Evolutionary conservation across 2,113 vertebrate genomes (phyloP).

Genomic region (Anarrhichthys ocellatus): DNA sequence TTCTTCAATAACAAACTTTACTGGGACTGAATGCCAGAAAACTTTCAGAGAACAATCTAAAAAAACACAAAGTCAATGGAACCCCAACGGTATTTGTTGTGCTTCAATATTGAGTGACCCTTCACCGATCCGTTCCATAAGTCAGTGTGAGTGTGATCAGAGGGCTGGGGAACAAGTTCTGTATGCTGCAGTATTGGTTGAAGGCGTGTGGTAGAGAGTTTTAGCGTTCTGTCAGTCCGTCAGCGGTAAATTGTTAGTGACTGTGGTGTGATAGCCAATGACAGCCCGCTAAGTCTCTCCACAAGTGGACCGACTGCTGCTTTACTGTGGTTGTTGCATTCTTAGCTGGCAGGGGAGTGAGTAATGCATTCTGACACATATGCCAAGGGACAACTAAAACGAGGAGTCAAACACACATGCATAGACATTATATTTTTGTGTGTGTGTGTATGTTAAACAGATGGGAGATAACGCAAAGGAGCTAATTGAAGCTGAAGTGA

Average conservation of each 20-base stretch:
- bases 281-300: conserved; percentile 38
- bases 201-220: not conserved
- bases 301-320: conserved; percentile 22
- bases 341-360: conserved; percentile 1
- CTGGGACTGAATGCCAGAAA: not conserved
- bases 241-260: conserved; percentile 27
- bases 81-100: not conserved
- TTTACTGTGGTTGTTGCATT: conserved; percentile 14
- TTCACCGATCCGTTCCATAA: not conserved
- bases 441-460: not conserved
- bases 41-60: not conserved
- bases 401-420: conserved; percentile 22
- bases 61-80: not conserved
- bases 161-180: not conserved
- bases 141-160: not conserved
- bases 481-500: conserved; percentile 39
- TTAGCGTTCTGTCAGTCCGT: not conserved
- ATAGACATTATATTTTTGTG: not conserved
- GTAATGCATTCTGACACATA: conserved; percentile 45
- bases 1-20: not conserved
- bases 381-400: conserved; percentile 33
- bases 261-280: conserved; percentile 30
- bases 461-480: not conserved
- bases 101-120: conserved; percentile 14
- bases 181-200: not conserved